Evolutionary conservation across 2,113 vertebrate genomes (phyloP).

Genomic region (Cryptomyrus ogoouensis): DNA sequence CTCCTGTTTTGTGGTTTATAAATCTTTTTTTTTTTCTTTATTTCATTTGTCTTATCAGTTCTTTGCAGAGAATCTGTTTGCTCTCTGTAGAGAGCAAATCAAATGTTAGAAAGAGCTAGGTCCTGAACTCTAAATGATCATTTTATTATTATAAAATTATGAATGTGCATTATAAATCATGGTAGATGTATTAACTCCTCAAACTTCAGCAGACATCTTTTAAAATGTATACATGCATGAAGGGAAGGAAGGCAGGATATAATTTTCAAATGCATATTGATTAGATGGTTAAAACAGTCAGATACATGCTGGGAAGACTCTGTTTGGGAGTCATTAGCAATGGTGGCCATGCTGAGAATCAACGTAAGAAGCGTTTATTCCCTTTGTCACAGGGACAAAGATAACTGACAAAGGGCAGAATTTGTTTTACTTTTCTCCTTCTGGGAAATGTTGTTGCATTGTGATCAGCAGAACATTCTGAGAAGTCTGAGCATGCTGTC

Average conservation of each 20-base stretch:
- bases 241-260: neutral
- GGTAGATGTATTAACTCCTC: neutral
- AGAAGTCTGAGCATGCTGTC: neutral
- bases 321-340: neutral
- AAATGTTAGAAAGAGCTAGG: neutral
- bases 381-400: neutral
- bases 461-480: neutral
- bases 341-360: neutral
- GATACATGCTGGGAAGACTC: neutral
- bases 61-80: neutral
- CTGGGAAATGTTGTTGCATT: neutral
- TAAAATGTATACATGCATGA: neutral
- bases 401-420: neutral
- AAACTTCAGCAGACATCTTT: neutral
- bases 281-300: neutral
- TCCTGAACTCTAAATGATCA: neutral
- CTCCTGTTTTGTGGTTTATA: neutral
- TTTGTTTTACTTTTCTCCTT: neutral
- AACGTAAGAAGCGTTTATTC: neutral
- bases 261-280: neutral
- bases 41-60: neutral
- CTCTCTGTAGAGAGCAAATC: neutral
- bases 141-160: neutral
- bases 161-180: neutral
- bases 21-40: neutral